Base-by-base conservation (phyloP, 2,888 invertebrate genomes). In the Bruchidius siliquastri region DNA sequence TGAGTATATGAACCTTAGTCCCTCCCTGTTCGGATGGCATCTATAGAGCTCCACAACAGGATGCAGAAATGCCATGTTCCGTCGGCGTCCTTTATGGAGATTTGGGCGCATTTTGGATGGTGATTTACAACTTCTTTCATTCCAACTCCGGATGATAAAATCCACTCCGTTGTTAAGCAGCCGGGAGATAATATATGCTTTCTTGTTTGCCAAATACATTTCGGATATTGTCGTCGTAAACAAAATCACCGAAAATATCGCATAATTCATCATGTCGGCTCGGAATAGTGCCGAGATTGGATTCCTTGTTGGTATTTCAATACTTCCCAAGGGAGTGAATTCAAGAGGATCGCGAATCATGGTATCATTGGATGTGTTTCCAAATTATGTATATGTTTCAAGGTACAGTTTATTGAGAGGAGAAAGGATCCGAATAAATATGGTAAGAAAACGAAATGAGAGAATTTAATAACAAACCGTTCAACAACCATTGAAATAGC, bases 91-190 rank as follows among this genome's bases (percentile, higher is more conserved):
- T 83, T 82, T 83, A 79, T 79, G 73, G 74, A 73, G 81, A 81
- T 82, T 82, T 80, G 79, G 78, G 78, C 77, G 80, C 79, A 80
- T 80, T 79, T 81, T 81, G 77, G 78, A 78, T 76, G 72, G 77
- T 82, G 82, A 83, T 82, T 82, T 83, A 83, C 81, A 79, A 76
- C 79, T 77, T 77, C 79, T 76, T 49, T 78, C 79, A 81, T 79
- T 81, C 49, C 49, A 13, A 49, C 49, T 49, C 1, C 49, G 49
- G 49, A 13, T 49, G 49, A 49, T 49, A 49, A 49, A 49, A 49
- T 49, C 49, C 49, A 49, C 49, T 49, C 49, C 18, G 49, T 49
- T 49, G 49, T 49, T 49, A 49, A 49, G 49, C 49, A 49, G 49
- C 49, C 49, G 80, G 79, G 79, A 77, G 80, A 79, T 80, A 79